Evolutionary conservation across 1,140 invertebrate species (phyloP), one percentile per base, ranked within the genome.

Genomic region (Drosophila miranda): DNA sequence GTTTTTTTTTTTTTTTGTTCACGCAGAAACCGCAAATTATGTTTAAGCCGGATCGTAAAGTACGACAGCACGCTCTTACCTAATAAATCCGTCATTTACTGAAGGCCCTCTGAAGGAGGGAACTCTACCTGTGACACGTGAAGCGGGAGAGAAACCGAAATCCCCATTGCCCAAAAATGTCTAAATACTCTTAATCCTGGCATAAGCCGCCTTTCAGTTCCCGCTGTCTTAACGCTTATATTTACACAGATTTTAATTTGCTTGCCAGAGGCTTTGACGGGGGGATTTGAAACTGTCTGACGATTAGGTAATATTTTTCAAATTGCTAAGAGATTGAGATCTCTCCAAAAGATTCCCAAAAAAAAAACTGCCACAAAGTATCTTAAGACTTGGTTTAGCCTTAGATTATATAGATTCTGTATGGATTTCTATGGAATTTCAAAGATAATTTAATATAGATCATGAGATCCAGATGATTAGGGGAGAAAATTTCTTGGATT

Each of bases 1-100:
- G 19, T 53, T 42, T 53, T 53, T 41, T 66, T 52, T 52, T 66
- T 34, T 52, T 14, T 30, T 60, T 66, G 21, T 52, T 57, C 46
- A 72, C 67, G 58, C 72, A 59, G 43, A 78, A 78, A 62, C 80
- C 80, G 77, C 80, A 84, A 76, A 84, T 84, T 70, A 76, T 63
- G 60, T 60, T 45, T 77, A 80, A 84, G 77, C 81, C 44, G 61
- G 54, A 55, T 69, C 52, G 51, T 64, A 62, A 66, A 68, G 41
- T 54, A 83, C 48, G 16, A 51, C 64, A 55, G 59, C 76, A 72
- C 80, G 75, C 76, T 76, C 60, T 69, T 62, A 66, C 53, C 77
- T 49, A 69, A 84, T 84, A 84, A 84, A 84, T 84, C 81, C 68
- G 63, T 86, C 73, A 86, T 46, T 50, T 68, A 73, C 23, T 26